Conservation (phyloP, 2,797 vertebrate species). For the Gymnothorax reevesii region DNA sequence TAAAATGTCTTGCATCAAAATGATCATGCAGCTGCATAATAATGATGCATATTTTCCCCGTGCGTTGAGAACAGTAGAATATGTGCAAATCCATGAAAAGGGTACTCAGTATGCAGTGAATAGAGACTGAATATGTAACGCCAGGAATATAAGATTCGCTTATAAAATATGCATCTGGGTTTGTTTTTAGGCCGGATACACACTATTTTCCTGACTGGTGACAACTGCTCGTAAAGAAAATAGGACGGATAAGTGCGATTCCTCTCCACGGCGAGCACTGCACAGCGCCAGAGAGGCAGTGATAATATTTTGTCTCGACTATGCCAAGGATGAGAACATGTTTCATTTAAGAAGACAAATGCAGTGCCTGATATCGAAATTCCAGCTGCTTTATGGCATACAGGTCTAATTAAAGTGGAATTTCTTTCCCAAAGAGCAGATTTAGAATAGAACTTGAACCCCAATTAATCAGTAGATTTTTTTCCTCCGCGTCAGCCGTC, state of each 20-base stretch:
- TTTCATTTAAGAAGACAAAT: slow-evolving; percentile 64
- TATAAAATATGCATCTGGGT: neutral
- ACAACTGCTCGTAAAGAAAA: neutral
- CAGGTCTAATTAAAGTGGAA: slow-evolving; percentile 76
- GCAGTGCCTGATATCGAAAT: slow-evolving; percentile 66
- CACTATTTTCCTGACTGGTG: slow-evolving; percentile 9
- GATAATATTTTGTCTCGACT: slow-evolving; percentile 33
- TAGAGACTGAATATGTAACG: neutral
- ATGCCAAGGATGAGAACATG: slow-evolving; percentile 68
- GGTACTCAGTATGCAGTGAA: neutral
- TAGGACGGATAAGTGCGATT: neutral
- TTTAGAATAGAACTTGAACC: slow-evolving; percentile 72
- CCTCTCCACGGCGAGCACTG: slow-evolving; percentile 14
- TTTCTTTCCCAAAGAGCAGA: slow-evolving; percentile 74
- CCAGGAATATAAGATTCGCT: neutral
- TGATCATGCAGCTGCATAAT: neutral
- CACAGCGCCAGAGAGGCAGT: slow-evolving; percentile 47
- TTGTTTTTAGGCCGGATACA: neutral
- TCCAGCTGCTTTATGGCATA: slow-evolving; percentile 74
- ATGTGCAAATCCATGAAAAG: neutral
- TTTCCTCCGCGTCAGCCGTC: slow-evolving; percentile 64
- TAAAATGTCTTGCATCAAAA: neutral
- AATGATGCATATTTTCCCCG: neutral
- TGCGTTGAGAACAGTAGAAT: neutral
- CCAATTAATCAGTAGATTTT: slow-evolving; percentile 72